A percentile compares a stretch with the other conserved stretches of the same genome.
Evolutionary conservation across 30 jellyfish, hydroid and myxozoan species (phyloP).

Genomic region (Aurelia sp.): DNA sequence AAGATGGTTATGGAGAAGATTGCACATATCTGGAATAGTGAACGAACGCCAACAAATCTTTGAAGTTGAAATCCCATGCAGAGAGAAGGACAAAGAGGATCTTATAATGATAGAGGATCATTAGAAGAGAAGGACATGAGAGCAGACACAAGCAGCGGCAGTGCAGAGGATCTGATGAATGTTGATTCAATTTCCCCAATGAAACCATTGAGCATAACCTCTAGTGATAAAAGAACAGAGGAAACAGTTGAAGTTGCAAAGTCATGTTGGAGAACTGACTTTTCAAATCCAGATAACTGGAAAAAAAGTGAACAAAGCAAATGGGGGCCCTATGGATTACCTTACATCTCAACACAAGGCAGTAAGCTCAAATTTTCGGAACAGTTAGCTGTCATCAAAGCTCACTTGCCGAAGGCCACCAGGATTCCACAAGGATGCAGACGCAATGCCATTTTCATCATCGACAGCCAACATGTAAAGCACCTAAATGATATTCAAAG

Average conservation of each 20-base stretch:
- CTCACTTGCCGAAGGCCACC: background rate
- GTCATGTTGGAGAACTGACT: too few relatives aligned
- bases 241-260: too few relatives aligned
- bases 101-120: too few relatives aligned
- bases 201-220: too few relatives aligned
- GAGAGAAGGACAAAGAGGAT: too few relatives aligned
- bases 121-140: too few relatives aligned
- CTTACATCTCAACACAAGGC: background rate
- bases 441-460: background rate
- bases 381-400: background rate
- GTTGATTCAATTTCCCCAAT: too few relatives aligned
- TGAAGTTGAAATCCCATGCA: too few relatives aligned
- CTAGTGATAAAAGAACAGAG: too few relatives aligned
- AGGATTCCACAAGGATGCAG: constrained; percentile 18
- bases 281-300: too few relatives aligned
- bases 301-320: background rate
- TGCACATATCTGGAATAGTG: background rate
- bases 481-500: background rate
- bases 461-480: too few relatives aligned
- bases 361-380: background rate
- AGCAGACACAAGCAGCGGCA: too few relatives aligned
- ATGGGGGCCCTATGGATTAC: constrained; percentile 6
- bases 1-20: constrained; percentile 18
- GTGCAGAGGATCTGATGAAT: background rate
- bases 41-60: background rate